Conservation (phyloP, 1,140 invertebrate species). For the Papilio polyxenes region DNA sequence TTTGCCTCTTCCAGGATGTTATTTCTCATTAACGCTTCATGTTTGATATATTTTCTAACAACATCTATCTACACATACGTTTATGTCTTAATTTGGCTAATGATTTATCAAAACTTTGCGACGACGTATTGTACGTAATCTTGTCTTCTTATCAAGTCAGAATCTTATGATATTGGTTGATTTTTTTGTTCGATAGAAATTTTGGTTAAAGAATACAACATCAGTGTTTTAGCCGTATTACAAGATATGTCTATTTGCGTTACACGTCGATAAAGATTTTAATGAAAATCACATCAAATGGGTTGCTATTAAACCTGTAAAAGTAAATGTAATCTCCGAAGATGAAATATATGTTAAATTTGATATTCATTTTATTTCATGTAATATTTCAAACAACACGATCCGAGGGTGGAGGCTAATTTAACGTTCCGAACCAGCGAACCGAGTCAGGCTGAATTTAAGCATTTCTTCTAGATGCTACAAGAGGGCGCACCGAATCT, state of each 20-base stretch:
- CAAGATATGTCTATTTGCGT: background rate
- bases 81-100: background rate
- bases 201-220: too few relatives aligned
- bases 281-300: conserved; percentile 28
- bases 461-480: conserved; percentile 63
- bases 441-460: conserved; percentile 54
- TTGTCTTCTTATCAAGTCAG: too few relatives aligned
- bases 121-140: too few relatives aligned
- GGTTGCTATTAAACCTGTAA: conserved; percentile 1
- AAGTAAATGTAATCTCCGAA: conserved; percentile 41
- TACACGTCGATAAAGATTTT: background rate
- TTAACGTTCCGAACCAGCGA: conserved; percentile 62
- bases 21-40: conserved; percentile 35
- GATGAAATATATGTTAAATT: conserved; percentile 40
- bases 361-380: conserved; percentile 54
- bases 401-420: conserved; percentile 57
- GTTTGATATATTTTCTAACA: conserved; percentile 24
- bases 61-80: background rate
- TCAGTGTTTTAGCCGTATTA: background rate
- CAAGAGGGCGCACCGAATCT: conserved; percentile 62
- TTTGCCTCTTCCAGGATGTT: conserved; percentile 49
- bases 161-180: too few relatives aligned
- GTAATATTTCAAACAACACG: conserved; percentile 62
- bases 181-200: too few relatives aligned
- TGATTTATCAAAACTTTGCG: background rate